Evolutionary conservation across 2,888 invertebrate genomes (phyloP), one percentile per base, ranked within the genome.

Genomic region (Oxystoma pomonae): DNA sequence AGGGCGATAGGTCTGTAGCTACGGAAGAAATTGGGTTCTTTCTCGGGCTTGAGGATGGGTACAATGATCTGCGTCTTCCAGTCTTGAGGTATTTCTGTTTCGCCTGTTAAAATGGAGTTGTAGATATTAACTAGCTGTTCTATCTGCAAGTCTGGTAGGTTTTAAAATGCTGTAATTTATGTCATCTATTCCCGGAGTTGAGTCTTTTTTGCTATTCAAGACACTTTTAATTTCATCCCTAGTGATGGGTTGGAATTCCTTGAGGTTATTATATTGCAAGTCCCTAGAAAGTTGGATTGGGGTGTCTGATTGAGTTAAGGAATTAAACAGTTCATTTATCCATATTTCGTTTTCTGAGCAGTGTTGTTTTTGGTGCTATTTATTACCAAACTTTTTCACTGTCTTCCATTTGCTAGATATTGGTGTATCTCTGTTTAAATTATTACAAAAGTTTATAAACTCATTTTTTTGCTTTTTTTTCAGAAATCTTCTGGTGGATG

Each of bases 1-100:
- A 63, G 19, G 2, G 60, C 49, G 0, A 60, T 60, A 16, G 63
- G 60, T 56, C 60, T 55, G 20, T 59, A 63, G 52, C 51, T 60
- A 18, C 20, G 20, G n/a, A 9, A 1, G 5, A 20, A 16, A 16
- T 49, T 22, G 17, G 60, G 57, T 19, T 60, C 53, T 61, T 57
- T 63, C 1, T 49, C 21, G 1, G 20, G 19, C 18, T 63, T 63
- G 16, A 60, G 20, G 18, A 63, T 22, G 1, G 57, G 60, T 12
- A 63, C 7, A 2, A 63, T n/a, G 2, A 57, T 17, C 1, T 22
- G 20, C 1, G 56, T 18, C 21, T 16, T 16, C 60, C 63, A 63
- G n/a, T 60, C 21, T n/a, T n/a, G n/a, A n/a, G n/a, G n/a, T n/a
- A n/a, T n/a, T 35, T 12, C 20, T 16, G 61, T 57, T 16, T 16